A percentile compares a stretch with the other conserved stretches of the same genome.
These are phyloP conservation scores for Nowickia ferox DNA, from an alignment of 2,888 invertebrate species.

Conservation along the genomic window DNA sequence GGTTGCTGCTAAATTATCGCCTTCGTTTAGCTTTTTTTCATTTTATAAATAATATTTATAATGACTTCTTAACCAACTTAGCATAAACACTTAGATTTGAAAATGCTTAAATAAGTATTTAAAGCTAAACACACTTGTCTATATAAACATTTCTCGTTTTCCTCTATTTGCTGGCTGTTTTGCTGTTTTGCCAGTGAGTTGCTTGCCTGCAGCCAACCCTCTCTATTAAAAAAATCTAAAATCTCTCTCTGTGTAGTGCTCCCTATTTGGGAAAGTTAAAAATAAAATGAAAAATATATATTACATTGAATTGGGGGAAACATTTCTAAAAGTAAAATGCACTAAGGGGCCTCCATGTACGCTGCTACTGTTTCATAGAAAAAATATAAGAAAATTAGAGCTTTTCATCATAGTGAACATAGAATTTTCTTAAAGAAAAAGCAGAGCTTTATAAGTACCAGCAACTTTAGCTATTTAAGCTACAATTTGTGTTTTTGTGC, in stretches of 20 bases:
- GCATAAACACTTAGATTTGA: slow-evolving; percentile 61
- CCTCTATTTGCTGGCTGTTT: slow-evolving; percentile 17
- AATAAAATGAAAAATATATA: background rate
- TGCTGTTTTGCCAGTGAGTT: background rate
- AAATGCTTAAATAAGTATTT: slow-evolving; percentile 33
- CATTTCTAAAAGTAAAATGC: background rate
- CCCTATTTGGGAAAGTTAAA: slow-evolving; percentile 30
- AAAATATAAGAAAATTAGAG: too few species aligned
- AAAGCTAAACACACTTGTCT: slow-evolving; percentile 60
- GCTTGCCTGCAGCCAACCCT: slow-evolving; percentile 29
- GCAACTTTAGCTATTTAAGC: too few species aligned
- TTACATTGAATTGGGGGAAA: background rate
- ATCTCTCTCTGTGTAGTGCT: slow-evolving; percentile 30
- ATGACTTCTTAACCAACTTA: slow-evolving; percentile 61
- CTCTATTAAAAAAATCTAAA: slow-evolving; percentile 15
- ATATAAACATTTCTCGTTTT: slow-evolving; percentile 43
- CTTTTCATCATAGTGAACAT: too few species aligned
- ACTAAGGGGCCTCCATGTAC: background rate
- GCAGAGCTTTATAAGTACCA: too few species aligned
- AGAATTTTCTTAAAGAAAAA: too few species aligned
- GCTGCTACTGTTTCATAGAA: background rate
- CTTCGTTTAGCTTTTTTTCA: slow-evolving; percentile 36
- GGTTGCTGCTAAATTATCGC: slow-evolving; percentile 57
- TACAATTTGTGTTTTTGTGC: too few species aligned
- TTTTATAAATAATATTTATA: slow-evolving; percentile 42